Conservation (phyloP, 2,888 invertebrate species). For the Carpatolechia fugitivella region DNA sequence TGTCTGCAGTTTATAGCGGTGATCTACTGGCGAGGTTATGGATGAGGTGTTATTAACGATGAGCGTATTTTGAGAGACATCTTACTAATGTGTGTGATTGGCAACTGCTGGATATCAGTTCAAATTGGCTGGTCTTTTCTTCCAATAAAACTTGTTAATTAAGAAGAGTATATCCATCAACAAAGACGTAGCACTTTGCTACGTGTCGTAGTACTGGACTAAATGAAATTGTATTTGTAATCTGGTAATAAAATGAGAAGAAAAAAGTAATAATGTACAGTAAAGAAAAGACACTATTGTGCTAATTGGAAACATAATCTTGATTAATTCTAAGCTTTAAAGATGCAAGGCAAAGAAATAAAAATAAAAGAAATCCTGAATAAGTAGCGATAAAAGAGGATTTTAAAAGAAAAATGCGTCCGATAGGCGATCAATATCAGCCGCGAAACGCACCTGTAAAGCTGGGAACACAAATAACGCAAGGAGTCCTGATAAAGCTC, state of each 20-base stretch:
- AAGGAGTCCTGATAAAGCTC: conserved; percentile 53
- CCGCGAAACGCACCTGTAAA: conserved; percentile 49
- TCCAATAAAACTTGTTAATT: no score
- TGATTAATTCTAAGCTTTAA: not conserved
- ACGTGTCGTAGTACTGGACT: not conserved
- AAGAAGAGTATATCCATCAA: not conserved
- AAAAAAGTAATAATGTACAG: no score
- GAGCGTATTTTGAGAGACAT: not conserved
- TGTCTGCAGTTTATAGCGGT: conserved; percentile 26
- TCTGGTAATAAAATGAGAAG: no score
- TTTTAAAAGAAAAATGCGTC: conserved; percentile 24
- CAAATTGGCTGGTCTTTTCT: no score
- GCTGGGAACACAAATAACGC: conserved; percentile 55
- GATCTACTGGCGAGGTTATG: conserved; percentile 23
- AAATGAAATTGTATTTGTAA: no score
- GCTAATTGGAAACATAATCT: no score
- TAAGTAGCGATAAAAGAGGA: conserved; percentile 1
- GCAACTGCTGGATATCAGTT: no score
- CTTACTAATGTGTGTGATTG: no score
- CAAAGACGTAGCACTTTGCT: conserved; percentile 5
- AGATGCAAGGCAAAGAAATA: not conserved
- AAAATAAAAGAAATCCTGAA: not conserved
- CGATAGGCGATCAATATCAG: conserved; percentile 47
- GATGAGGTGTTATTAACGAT: not conserved
- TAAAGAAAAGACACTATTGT: no score